Evolutionary conservation across 2,797 vertebrate genomes (phyloP).

Genomic region (Macroramphosus scolopax): DNA sequence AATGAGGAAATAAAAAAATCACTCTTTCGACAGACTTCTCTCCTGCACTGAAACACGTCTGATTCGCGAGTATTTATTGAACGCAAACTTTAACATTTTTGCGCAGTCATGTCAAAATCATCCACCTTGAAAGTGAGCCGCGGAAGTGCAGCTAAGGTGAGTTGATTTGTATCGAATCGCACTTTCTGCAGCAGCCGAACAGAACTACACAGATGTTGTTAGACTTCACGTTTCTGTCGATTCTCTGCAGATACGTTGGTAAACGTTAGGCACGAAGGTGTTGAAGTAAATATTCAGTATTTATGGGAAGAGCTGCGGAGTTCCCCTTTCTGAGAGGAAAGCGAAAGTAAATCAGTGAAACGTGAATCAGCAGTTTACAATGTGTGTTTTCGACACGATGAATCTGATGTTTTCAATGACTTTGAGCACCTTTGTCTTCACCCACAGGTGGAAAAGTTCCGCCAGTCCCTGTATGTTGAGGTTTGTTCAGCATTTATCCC

Average conservation of each 20-base stretch:
- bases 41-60: not conserved
- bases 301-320: not conserved
- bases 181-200: too few species aligned
- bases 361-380: slow-evolving; percentile 51
- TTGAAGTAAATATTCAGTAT: not conserved
- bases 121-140: slow-evolving; percentile 56
- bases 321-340: slow-evolving; percentile 35
- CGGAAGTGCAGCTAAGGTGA: slow-evolving; percentile 56
- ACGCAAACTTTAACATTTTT: not conserved
- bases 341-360: slow-evolving; percentile 51
- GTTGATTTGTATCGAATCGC: too few species aligned
- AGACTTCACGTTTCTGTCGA: rapidly evolving
- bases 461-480: slow-evolving; percentile 61
- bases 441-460: slow-evolving; percentile 73
- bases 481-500: slow-evolving; percentile 33
- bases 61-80: slow-evolving; percentile 5
- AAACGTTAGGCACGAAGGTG: rapidly evolving
- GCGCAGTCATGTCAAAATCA: slow-evolving; percentile 54
- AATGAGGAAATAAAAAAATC: slow-evolving; percentile 53
- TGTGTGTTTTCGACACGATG: too few species aligned
- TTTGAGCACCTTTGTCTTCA: not conserved
- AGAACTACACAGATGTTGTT: too few species aligned
- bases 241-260: not conserved
- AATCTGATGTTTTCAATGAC: not conserved
- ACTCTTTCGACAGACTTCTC: slow-evolving; percentile 2